Base-by-base conservation (phyloP, 2,113 vertebrate genomes). In the Elachura formosa region DNA sequence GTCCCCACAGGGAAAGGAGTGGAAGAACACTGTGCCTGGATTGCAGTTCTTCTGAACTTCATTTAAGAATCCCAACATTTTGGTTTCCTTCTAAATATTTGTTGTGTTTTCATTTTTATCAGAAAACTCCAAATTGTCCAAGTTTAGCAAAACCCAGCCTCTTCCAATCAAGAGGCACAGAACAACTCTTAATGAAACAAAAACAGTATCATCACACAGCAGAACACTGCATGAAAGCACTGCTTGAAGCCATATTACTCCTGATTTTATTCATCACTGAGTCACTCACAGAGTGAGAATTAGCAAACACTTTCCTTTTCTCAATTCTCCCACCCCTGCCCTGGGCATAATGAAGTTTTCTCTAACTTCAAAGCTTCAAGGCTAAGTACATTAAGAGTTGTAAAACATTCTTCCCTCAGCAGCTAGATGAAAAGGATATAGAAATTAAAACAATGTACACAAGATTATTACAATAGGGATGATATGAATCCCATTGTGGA, bases 371-470 rank as follows among this genome's bases (percentile, higher is more conserved):
- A 77, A 59, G 48, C 78, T 96, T 85, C 20, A 22, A 86, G 84
- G 78, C 79, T 91, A 87, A 95, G 92, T 55, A 76, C n/a, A 67
- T 94, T 74, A 88, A 66, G 68, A 89, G 66, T 24, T 52, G 75
- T 83, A 91, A 93, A 83, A 64, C 52, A 68, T 40, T 45, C 67
- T 96, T 88, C 63, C 29, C 45, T 95, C 68, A 33, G 59, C 51
- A 91, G 63, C 45, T 56, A 68, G 55, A 90, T 84, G 43, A 91
- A 95, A 95, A 93, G 91, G 63, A 90, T 74, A 55, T 15, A 86
- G 89, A 88, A 91, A 96, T 93, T 89, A 96, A 94, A 96, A 90
- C 85, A 93, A 96, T 81, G 79, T 81, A 90, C 54, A 92, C 80
- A 69, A 59, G 58, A 84, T 72, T 87, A 92, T 64, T 90, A 34